Percentiles rank a stretch among this genome's conserved stretches.
Conservation (phyloP, 2,888 invertebrate species). For the Colostygia pectinataria region DNA sequence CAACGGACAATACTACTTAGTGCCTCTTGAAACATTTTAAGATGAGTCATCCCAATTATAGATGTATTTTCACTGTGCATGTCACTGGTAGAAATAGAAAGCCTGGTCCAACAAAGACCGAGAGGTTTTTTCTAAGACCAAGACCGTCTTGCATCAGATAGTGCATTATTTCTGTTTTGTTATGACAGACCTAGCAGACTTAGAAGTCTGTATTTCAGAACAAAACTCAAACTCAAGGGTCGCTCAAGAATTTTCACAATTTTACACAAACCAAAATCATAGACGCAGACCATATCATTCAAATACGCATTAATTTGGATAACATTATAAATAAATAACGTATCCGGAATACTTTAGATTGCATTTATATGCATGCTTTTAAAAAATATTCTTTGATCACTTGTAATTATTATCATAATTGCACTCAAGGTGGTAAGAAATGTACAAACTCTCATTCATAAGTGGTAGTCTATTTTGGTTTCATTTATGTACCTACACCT, state of each 20-base stretch:
- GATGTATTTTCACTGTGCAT: neutral
- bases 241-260: too few relatives aligned
- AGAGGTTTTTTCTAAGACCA: too few relatives aligned
- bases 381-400: constrained; percentile 19
- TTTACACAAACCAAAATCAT: too few relatives aligned
- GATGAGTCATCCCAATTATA: constrained; percentile 22
- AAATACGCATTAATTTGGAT: too few relatives aligned
- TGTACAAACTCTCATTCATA: constrained; percentile 6
- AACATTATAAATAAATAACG: too few relatives aligned
- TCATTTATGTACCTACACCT: neutral
- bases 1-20: constrained; percentile 21
- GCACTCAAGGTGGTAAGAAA: constrained; percentile 7
- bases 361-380: constrained; percentile 12
- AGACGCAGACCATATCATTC: too few relatives aligned
- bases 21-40: constrained; percentile 3
- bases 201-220: too few relatives aligned
- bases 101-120: too few relatives aligned
- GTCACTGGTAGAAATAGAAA: neutral
- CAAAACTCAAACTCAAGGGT: too few relatives aligned
- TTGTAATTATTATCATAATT: constrained; percentile 20
- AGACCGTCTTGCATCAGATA: too few relatives aligned
- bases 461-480: constrained; percentile 15
- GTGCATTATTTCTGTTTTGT: too few relatives aligned
- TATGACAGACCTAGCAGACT: too few relatives aligned
- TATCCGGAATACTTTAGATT: neutral